Conservation (phyloP, 1,140 invertebrate genomes). For the Drosophila hydei region DNA sequence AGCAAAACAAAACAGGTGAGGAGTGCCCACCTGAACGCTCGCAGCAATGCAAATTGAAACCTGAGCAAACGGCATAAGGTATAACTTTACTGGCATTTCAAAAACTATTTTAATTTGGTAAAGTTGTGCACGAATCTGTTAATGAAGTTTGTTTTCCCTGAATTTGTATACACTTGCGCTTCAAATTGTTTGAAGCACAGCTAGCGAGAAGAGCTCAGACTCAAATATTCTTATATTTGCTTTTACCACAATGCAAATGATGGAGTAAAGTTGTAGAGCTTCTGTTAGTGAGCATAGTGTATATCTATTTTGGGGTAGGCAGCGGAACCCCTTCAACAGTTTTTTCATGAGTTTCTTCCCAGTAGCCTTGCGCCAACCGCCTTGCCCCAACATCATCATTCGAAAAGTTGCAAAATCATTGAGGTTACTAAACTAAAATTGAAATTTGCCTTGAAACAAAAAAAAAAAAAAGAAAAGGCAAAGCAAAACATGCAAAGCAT, state of each 20-base stretch:
- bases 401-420: constrained; percentile 41
- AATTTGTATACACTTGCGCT: too few relatives aligned
- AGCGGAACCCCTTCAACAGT: constrained; percentile 26
- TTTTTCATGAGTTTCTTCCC: constrained; percentile 7
- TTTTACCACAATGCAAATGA: background rate
- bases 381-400: background rate
- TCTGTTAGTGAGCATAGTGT: background rate
- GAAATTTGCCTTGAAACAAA: constrained; percentile 22
- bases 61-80: background rate
- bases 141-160: too few relatives aligned
- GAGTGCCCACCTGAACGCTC: background rate
- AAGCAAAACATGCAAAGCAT: constrained; percentile 7
- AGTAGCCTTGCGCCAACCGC: background rate
- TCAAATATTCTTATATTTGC: too few relatives aligned
- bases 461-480: constrained; percentile 2
- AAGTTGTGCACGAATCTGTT: too few relatives aligned
- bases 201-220: too few relatives aligned
- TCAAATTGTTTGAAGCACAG: background rate
- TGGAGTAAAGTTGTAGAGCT: background rate
- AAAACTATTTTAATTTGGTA: too few relatives aligned
- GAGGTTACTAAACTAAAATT: constrained; percentile 34
- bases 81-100: too few relatives aligned
- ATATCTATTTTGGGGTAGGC: background rate
- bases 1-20: constrained; percentile 18
- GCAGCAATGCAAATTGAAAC: background rate